These are phyloP conservation scores for Rallus crepitans DNA, from an alignment of 2,797 vertebrate species.

Conservation along the genomic window DNA sequence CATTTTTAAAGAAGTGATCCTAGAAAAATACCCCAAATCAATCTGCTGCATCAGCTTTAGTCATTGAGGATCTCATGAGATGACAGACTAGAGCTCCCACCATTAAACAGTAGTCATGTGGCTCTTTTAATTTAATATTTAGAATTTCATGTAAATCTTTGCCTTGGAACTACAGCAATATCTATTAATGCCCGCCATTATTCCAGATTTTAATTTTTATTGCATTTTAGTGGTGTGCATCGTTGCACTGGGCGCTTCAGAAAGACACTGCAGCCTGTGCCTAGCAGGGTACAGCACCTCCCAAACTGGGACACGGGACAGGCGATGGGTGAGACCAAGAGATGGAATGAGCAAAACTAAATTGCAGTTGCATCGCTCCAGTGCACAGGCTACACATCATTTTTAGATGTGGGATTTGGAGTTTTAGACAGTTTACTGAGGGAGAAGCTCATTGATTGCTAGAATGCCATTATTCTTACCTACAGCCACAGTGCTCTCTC, in stretches of 20 bases:
- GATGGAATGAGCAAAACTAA: not conserved
- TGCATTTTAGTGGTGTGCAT: not conserved
- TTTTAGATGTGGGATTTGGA: not conserved
- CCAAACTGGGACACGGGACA: accelerated
- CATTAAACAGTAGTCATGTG: not conserved
- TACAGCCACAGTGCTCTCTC: not conserved
- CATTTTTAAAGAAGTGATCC: not conserved
- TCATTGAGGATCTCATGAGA: not conserved
- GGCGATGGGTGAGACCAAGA: not conserved
- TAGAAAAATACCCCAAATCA: not conserved
- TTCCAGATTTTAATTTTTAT: not conserved
- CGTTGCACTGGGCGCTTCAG: not conserved
- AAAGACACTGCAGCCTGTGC: not conserved
- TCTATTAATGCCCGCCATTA: not conserved
- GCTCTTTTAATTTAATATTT: not conserved
- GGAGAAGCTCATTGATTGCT: not conserved
- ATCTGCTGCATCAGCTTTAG: slow-evolving; percentile 2
- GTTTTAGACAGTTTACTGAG: not conserved
- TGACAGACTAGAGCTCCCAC: not conserved
- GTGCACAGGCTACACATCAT: not conserved
- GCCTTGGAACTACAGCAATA: not conserved
- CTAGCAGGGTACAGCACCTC: not conserved
- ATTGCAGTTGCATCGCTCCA: not conserved
- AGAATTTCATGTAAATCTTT: slow-evolving; percentile 23
- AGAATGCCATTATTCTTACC: not conserved